Conservation (phyloP, 2,888 invertebrate species). For the Eupithecia pulchellata region DNA sequence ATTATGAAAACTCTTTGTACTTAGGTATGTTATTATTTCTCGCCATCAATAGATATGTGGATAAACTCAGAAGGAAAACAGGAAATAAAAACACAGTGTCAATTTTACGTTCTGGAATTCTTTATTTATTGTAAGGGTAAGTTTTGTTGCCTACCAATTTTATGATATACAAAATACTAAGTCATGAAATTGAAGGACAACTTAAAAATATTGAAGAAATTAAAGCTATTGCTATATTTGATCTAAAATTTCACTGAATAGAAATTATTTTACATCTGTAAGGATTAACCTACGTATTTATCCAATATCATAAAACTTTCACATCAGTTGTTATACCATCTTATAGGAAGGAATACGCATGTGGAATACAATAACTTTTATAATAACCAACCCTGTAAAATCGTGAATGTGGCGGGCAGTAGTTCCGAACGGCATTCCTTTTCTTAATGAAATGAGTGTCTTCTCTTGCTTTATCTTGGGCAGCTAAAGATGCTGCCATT, state of each 20-base stretch:
- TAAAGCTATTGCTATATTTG: neutral
- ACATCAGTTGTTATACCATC: neutral
- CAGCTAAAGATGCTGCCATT: neutral
- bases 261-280: neutral
- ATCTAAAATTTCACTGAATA: neutral
- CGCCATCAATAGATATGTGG: neutral
- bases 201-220: neutral
- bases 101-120: neutral
- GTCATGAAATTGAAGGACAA: too few species aligned
- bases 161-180: neutral
- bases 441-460: neutral
- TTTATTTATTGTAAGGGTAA: neutral
- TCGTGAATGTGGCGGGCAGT: neutral
- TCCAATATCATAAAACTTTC: neutral
- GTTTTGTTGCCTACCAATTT: neutral
- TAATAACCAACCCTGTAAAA: neutral
- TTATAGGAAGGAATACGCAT: neutral
- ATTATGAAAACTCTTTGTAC: too few species aligned
- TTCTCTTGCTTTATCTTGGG: neutral
- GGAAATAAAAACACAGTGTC: neutral
- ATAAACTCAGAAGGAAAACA: neutral
- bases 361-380: neutral
- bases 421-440: neutral
- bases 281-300: neutral
- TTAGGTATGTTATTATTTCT: too few species aligned